A percentile compares a stretch with the other conserved stretches of the same genome.
phyloP scores from a whole-genome alignment of 2,797 vertebrate genomes.

The Orestias chungarensis region DNA sequence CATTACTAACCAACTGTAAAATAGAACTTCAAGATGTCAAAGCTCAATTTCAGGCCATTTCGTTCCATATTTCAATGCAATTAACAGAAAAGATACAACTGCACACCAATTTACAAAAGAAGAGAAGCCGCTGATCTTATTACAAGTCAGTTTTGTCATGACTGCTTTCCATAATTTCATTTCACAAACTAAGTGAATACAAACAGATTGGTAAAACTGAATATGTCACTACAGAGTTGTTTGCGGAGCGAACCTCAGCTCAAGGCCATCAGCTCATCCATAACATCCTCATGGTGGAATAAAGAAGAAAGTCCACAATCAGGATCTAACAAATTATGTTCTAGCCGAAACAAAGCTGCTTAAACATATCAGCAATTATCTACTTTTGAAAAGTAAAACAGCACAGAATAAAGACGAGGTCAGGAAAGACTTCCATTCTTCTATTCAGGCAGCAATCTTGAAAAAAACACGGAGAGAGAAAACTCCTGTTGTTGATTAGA shows the following conservation, averaged over 20 bases:
- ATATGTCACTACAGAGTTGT: conserved; percentile 40
- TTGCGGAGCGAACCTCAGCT: conserved; percentile 34
- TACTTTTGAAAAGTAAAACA: conserved; percentile 27
- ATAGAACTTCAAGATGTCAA: not conserved
- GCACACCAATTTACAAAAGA: not conserved
- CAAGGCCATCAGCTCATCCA: conserved; percentile 37
- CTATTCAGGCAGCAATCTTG: conserved; percentile 20
- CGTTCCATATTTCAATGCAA: not conserved
- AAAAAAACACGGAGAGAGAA: conserved; percentile 11
- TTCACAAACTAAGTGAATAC: conserved; percentile 24
- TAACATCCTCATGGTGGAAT: conserved; percentile 21
- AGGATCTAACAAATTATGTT: conserved; percentile 55
- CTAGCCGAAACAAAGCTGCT: conserved; percentile 33
- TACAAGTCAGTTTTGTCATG: not conserved
- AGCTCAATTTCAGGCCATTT: not conserved
- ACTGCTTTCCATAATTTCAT: not conserved
- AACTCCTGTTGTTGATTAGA: conserved; percentile 68
- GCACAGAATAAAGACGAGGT: conserved; percentile 14
- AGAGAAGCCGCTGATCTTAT: not conserved
- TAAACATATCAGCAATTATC: conserved; percentile 36
- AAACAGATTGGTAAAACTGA: conserved; percentile 22
- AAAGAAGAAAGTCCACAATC: conserved; percentile 36
- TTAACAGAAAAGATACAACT: not conserved
- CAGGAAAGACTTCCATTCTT: not conserved
- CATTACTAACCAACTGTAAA: not conserved